Percentiles rank a stretch among this genome's conserved stretches.
Evolutionary conservation across 2,797 vertebrate species (phyloP).

Genomic region (Catharus ustulatus): DNA sequence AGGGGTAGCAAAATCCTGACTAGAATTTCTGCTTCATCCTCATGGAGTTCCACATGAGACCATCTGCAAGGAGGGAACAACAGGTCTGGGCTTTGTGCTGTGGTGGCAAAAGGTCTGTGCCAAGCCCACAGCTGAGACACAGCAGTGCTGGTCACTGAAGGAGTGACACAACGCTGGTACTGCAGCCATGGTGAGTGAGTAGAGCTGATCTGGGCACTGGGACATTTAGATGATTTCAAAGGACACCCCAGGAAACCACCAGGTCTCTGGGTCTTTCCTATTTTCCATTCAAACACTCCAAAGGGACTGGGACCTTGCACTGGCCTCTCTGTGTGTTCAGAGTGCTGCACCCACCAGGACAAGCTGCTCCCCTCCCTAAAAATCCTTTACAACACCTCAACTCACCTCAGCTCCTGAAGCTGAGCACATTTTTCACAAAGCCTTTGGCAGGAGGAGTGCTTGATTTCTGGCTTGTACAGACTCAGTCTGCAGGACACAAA

Average conservation of each 20-base stretch:
- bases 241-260: background rate
- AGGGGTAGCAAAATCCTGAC: conserved; percentile 71
- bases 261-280: fast-evolving
- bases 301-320: background rate
- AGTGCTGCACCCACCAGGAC: background rate
- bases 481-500: conserved; percentile 70
- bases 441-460: conserved; percentile 26
- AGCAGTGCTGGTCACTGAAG: background rate
- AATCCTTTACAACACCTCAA: background rate
- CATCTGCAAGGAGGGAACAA: conserved; percentile 74
- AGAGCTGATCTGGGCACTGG: background rate
- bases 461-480: conserved; percentile 60
- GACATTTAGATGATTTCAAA: background rate
- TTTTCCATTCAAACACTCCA: background rate
- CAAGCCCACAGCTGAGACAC: background rate
- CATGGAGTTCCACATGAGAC: conserved; percentile 74
- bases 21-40: conserved; percentile 73
- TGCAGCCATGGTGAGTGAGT: background rate
- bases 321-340: background rate
- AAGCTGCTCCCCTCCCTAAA: background rate
- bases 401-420: conserved; percentile 84
- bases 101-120: background rate
- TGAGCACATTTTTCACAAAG: conserved; percentile 66
- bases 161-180: background rate
- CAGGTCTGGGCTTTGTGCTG: background rate